These are phyloP conservation scores for Hycleus phaleratus DNA, from an alignment of 1,140 invertebrate species.

Conservation along the genomic window DNA sequence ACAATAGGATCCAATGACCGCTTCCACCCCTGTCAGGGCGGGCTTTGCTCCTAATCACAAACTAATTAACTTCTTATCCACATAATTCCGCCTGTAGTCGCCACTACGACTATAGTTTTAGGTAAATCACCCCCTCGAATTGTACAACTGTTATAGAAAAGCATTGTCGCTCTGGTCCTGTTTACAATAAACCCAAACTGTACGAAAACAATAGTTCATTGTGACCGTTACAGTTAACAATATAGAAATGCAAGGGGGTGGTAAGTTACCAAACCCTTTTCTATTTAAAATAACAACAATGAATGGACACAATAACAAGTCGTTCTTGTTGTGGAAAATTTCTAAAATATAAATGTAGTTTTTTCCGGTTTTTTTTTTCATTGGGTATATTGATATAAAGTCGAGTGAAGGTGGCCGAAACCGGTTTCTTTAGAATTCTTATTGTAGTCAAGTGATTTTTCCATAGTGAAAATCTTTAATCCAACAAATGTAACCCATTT, in stretches of 20 bases:
- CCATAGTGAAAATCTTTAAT: slow-evolving; percentile 35
- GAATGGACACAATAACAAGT: too few relatives aligned
- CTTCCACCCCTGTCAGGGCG: too few relatives aligned
- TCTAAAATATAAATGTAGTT: neutral
- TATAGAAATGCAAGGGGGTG: slow-evolving; percentile 5
- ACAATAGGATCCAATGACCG: too few relatives aligned
- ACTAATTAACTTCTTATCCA: slow-evolving; percentile 19
- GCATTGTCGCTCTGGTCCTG: slow-evolving; percentile 21
- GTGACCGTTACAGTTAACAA: slow-evolving; percentile 31
- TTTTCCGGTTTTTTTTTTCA: neutral
- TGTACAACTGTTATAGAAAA: slow-evolving; percentile 15
- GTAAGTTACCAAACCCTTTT: neutral
- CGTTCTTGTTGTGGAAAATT: too few relatives aligned
- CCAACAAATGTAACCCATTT: slow-evolving; percentile 39
- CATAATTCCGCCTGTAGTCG: slow-evolving; percentile 1
- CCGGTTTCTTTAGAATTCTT: too few relatives aligned
- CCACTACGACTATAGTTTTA: too few relatives aligned
- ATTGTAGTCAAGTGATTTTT: slow-evolving; percentile 22
- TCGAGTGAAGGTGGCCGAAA: slow-evolving; percentile 17
- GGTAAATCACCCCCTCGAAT: too few relatives aligned
- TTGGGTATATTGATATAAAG: neutral
- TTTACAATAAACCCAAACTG: slow-evolving; percentile 30
- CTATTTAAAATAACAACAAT: too few relatives aligned
- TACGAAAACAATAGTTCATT: slow-evolving; percentile 26
- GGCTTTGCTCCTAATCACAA: neutral